Conservation (phyloP, 1,140 invertebrate species). For the Zaprionus gabonicus region DNA sequence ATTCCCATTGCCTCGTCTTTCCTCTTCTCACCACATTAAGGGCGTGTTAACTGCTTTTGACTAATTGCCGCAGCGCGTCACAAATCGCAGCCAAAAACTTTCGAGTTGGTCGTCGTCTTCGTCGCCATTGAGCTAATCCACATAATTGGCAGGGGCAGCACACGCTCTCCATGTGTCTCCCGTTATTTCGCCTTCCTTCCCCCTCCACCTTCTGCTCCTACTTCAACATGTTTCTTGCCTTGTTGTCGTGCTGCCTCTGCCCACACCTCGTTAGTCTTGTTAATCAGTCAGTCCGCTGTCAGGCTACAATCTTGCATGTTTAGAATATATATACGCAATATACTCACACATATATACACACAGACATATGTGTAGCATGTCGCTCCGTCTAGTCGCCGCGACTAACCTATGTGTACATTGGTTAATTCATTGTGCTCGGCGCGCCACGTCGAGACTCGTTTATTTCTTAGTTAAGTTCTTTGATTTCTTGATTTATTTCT, state of each 20-base stretch:
- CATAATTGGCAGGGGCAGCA: slow-evolving; percentile 38
- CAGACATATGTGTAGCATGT: slow-evolving; percentile 13
- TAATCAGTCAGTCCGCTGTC: slow-evolving; percentile 55
- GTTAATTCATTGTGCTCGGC: slow-evolving; percentile 38
- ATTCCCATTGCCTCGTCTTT: background rate
- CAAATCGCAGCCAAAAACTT: slow-evolving; percentile 55
- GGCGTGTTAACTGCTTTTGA: slow-evolving; percentile 56
- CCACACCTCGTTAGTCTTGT: slow-evolving; percentile 23
- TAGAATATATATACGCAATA: slow-evolving; percentile 8
- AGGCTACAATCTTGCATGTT: slow-evolving; percentile 12
- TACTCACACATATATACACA: slow-evolving; percentile 7
- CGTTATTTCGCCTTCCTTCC: no score
- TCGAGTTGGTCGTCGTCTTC: slow-evolving; percentile 10
- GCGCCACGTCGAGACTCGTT: slow-evolving; percentile 34
- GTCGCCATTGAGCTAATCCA: slow-evolving; percentile 39
- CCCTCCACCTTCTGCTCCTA: background rate
- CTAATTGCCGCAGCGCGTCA: slow-evolving; percentile 55
- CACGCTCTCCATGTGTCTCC: background rate
- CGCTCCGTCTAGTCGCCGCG: slow-evolving; percentile 9
- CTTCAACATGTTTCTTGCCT: background rate
- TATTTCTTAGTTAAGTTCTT: slow-evolving; percentile 61
- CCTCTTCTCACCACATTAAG: slow-evolving; percentile 12
- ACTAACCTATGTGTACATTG: slow-evolving; percentile 38
- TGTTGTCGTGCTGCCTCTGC: slow-evolving; percentile 4
- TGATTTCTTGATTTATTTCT: slow-evolving; percentile 63